Evolutionary conservation across 1,140 invertebrate species (phyloP), one percentile per base, ranked within the genome.

Genomic region (Leptonema lineaticorne): DNA sequence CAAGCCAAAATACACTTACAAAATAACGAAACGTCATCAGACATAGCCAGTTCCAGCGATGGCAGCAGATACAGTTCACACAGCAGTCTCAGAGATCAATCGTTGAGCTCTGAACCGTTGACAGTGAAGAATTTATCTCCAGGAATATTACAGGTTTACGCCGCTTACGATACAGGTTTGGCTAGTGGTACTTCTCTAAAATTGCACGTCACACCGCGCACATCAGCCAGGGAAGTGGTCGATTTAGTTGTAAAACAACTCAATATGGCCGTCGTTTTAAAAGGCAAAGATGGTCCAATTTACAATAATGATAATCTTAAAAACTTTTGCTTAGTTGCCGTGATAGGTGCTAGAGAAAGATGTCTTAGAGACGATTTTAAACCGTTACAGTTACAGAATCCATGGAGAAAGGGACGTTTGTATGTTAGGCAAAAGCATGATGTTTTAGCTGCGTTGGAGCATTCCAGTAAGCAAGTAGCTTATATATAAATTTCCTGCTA

Each of bases 351-450:
- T 0, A 80, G 95, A 8, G 95, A 98, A 76, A 82, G 94, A 50
- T 96, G 95, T 76, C 83, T 98, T 0, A 83, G 94, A 9, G 95
- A 97, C 74, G 95, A 98, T 77, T 97, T 96, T 76, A 91, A 92
- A 73, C 93, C 94, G 0, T 81, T 98, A 1, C 90, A 95, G 73
- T 80, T 98, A 24, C 94, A 97, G 76, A 95, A 95, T 79, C 95
- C 95, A 0, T 98, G 96, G 96, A 90, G 92, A 60, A 94, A 94
- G 75, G 95, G 96, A 0, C 84, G 93, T 18, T 82, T 98, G 27
- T 97, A 95, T 78, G 93, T 98, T 0, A 81, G 95, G 26, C 90
- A 92, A 74, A 94, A 93, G 76, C 92, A 92, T 72, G 92, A 95
- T 74, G 88, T 95, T 2, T 80, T 95, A 9, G 93, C 93, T 0